These are phyloP conservation scores for Camelus dromedarius DNA, from an alignment of 2,113 vertebrate genomes.

Conservation along the genomic window DNA sequence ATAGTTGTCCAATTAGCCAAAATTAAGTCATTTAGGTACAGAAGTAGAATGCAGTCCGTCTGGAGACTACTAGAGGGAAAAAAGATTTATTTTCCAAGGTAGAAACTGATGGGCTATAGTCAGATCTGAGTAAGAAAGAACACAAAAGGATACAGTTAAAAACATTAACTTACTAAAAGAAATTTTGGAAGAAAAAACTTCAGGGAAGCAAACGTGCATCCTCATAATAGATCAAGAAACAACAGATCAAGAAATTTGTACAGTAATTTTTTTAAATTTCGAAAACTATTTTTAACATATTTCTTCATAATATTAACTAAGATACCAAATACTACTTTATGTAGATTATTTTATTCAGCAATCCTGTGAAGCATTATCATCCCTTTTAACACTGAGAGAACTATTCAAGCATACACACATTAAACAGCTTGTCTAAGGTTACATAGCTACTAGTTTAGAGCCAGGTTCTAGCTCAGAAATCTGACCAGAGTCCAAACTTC, in stretches of 20 bases:
- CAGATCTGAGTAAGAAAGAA: not conserved
- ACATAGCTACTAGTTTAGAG: not conserved
- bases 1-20: not conserved
- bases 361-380: not conserved
- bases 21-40: not conserved
- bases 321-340: not conserved
- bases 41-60: not conserved
- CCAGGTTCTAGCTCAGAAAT: not conserved
- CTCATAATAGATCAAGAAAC: not conserved
- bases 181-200: constrained; percentile 3
- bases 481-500: not conserved
- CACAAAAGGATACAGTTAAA: not conserved
- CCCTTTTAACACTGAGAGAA: constrained; percentile 32
- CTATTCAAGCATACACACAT: not conserved
- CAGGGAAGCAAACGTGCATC: not conserved
- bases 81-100: not conserved
- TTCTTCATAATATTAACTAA: constrained; percentile 27
- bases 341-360: constrained; percentile 23
- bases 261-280: not conserved
- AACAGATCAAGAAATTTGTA: not conserved
- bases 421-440: not conserved
- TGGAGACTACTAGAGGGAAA: not conserved
- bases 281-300: not conserved
- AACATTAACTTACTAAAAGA: not conserved
- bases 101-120: not conserved